Base-by-base conservation (phyloP, 2,888 invertebrate genomes). In the Trachelus tabidus region DNA sequence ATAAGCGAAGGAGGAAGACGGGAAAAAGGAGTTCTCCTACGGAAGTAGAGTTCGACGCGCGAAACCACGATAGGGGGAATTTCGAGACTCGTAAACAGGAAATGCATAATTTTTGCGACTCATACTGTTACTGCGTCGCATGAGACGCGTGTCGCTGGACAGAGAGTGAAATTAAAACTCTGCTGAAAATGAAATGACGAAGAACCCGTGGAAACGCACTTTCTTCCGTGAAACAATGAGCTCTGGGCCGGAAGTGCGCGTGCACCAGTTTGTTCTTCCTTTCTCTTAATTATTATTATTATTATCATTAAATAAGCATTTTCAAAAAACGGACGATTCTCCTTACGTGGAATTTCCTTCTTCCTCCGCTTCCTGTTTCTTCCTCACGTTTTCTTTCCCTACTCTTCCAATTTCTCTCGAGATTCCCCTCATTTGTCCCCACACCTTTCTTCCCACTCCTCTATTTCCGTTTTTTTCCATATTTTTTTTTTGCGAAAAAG, bases 401-500 rank as follows among this genome's bases (percentile, higher is more conserved):
- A 6, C 23, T 56, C 56, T 56, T 56, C 56, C 56, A 56, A 56
- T 23, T 23, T 56, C 23, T 23, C 56, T 23, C 56, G 56, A 56
- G 23, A 56, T 56, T 40, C 40, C 40, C 1, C 15, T 40, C 40
- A 15, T 15, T 40, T 6, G 12, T 6, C 0, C 40, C 40, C 40
- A 1, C 6, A 15, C 15, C 40, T 40, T 15, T 40, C 40, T 40
- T 40, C 40, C 40, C 40, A 23, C 40, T 40, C 40, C 6, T 23
- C 6, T 40, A 40, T 56, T 56, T 56, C 23, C 56, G 56, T 56
- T 56, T 56, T 56, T 56, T 56, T 56, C 56, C 56, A 56, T 71
- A n/a, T n/a, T 34, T 71, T 71, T 86, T 87, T 71, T 86, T 87
- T 86, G 86, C 86, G 85, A 89, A 86, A 88, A 88, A 89, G 87